Base-by-base conservation (phyloP, 1,140 invertebrate species). In the Rhyacophila brunnea region DNA sequence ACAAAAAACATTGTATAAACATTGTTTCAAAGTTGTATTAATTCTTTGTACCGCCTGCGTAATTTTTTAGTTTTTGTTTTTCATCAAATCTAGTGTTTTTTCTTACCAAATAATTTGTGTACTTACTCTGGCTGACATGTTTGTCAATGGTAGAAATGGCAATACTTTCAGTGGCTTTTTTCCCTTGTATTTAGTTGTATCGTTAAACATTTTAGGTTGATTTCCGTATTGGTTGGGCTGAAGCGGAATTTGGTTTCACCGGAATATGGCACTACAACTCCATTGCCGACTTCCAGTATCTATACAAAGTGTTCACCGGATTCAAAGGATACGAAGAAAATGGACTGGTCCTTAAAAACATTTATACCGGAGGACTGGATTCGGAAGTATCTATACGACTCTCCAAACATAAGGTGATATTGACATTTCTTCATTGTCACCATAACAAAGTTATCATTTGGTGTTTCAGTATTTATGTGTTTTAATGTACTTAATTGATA, bases 231-330 rank as follows among this genome's bases (percentile, higher is more conserved):
- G 84, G 84, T 13, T 91, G 87, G 80, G 90, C 89, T 48, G 82
- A 82, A n/a, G 78, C 89, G 61, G 81, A 85, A 1, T 75, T 86
- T 28, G 90, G 90, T 19, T 89, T 91, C 62, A 83, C 84, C 1
- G 89, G 88, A 28, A 82, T 88, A 35, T 90, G 87, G 87, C 83
- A 85, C 53, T 89, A 84, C 68, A 72, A 78, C n/a, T 85, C 83
- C 35, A 64, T 84, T 0, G 81, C 81, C 3, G 82, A 91, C 70
- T 89, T 92, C 46, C 85, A 91, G 58, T 90, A 91, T 66, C 82
- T 85, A 11, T 90, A 89, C 67, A 83, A 87, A 60, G 71, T 91
- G 9, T 90, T 85, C 66, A 90, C 89, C 0, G 89, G 89, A 0
- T 67, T 92, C 6, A 78, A 85, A 62, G 85, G 84, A 5, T 86